Evolutionary conservation across 2,888 invertebrate genomes (phyloP), one percentile per base, ranked within the genome.

Genomic region (Cremastinae sp.): DNA sequence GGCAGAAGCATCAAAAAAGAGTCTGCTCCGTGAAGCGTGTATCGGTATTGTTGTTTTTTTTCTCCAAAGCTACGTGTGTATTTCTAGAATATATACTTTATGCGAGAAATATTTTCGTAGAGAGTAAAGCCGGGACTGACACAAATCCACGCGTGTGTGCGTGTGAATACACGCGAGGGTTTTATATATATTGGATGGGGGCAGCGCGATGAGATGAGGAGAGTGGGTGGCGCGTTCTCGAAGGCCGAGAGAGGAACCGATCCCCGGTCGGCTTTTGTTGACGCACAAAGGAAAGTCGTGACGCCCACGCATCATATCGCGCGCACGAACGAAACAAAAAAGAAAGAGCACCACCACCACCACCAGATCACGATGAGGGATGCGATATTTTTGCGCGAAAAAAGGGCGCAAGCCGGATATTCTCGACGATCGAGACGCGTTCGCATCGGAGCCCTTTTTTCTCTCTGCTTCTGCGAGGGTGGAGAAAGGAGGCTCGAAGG

Each of bases 261-360:
- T 58, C 38, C 20, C 41, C 58, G 71, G 76, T 79, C 75, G 71
- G 81, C 83, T 82, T 83, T 86, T 84, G 87, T 87, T 84, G 87
- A 86, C 84, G 85, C 82, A 84, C 85, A 85, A 87, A 86, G 86
- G 80, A 87, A 79, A 82, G 82, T 81, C 84, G 84, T 85, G 86
- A 88, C 87, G 82, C 84, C 79, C 81, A 77, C 81, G 82, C 28
- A 28, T 28, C 28, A 28, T 5, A 28, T 28, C 41, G 2, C 41
- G 12, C 41, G 12, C 41, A 41, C 9, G 36, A 7, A 36, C 9
- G 9, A 36, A 36, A 7, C 36, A 9, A 28, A 28, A 28, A 28
- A 28, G 2, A 5, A 2, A 2, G 28, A 28, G 28, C 28, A 28
- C 5, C 28, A 5, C n/a, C n/a, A n/a, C n/a, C n/a, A n/a, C n/a